Conservation (phyloP, 2,888 invertebrate species). For the Pherbina coryleti region DNA sequence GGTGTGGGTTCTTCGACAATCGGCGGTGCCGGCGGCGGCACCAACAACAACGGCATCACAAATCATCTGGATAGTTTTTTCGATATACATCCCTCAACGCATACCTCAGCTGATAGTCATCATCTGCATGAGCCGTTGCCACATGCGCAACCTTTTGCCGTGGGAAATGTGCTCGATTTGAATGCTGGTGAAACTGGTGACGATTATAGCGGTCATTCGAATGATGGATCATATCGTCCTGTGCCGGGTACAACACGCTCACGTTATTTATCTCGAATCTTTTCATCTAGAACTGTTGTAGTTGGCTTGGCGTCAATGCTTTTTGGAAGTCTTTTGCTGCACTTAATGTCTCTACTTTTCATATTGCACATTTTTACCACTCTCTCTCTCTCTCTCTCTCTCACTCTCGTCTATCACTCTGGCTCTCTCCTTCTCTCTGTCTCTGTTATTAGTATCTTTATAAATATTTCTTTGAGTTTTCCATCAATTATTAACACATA, state of each 20-base stretch:
- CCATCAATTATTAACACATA: neutral
- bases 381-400: neutral
- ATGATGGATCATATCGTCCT: slow-evolving; percentile 64
- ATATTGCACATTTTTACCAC: neutral
- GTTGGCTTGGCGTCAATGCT: neutral
- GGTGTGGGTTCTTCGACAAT: slow-evolving; percentile 39
- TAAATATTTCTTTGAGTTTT: slow-evolving; percentile 35
- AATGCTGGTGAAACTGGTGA: slow-evolving; percentile 62
- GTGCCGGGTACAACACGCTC: slow-evolving; percentile 63
- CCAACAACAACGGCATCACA: slow-evolving; percentile 60
- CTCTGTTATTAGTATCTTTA: slow-evolving; percentile 30
- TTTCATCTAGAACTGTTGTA: neutral
- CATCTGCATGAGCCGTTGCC: slow-evolving; percentile 46
- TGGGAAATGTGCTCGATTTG: slow-evolving; percentile 65
- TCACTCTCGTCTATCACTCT: too few species aligned
- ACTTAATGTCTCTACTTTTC: neutral
- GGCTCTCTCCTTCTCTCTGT: slow-evolving; percentile 32
- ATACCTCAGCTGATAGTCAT: slow-evolving; percentile 35
- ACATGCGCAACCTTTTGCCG: slow-evolving; percentile 61
- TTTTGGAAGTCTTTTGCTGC: slow-evolving; percentile 1
- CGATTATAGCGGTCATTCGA: slow-evolving; percentile 48
- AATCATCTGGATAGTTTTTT: slow-evolving; percentile 68
- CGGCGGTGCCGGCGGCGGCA: slow-evolving; percentile 20
- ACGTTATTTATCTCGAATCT: slow-evolving; percentile 21
- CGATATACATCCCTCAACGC: slow-evolving; percentile 56